phyloP scores from a whole-genome alignment of 2,113 vertebrate genomes.

The Phoenicopterus ruber region DNA sequence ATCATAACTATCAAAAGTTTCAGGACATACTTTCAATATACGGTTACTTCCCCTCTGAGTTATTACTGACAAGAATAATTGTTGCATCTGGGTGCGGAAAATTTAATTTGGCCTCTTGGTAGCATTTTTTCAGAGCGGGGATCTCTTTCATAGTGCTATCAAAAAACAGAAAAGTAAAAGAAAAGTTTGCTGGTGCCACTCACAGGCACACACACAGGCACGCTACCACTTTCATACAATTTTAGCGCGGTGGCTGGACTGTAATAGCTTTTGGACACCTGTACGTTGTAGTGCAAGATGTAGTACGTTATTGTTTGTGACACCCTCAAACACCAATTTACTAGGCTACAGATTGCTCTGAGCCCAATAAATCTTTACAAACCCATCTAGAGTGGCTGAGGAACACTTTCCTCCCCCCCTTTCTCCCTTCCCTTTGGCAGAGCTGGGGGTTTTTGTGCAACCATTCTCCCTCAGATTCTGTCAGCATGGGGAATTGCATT shows the following conservation, averaged over 20 bases:
- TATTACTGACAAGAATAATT: constrained; percentile 34
- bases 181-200: constrained; percentile 57
- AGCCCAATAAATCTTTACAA: constrained; percentile 72
- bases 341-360: constrained; percentile 66
- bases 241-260: constrained; percentile 49
- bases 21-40: constrained; percentile 7
- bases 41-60: constrained; percentile 26
- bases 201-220: neutral
- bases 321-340: constrained; percentile 76
- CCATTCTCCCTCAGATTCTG: neutral
- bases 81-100: constrained; percentile 31
- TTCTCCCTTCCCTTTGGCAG: neutral
- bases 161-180: constrained; percentile 49
- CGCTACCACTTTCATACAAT: constrained; percentile 63
- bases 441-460: neutral
- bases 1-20: neutral
- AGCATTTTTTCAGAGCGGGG: constrained; percentile 29
- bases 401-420: neutral
- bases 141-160: constrained; percentile 3
- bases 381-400: constrained; percentile 21
- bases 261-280: constrained; percentile 74
- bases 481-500: neutral
- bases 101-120: constrained; percentile 62
- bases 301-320: constrained; percentile 75
- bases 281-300: constrained; percentile 53